These are phyloP conservation scores for Drosophila leontia DNA, from an alignment of 1,140 invertebrate genomes.

Conservation along the genomic window DNA sequence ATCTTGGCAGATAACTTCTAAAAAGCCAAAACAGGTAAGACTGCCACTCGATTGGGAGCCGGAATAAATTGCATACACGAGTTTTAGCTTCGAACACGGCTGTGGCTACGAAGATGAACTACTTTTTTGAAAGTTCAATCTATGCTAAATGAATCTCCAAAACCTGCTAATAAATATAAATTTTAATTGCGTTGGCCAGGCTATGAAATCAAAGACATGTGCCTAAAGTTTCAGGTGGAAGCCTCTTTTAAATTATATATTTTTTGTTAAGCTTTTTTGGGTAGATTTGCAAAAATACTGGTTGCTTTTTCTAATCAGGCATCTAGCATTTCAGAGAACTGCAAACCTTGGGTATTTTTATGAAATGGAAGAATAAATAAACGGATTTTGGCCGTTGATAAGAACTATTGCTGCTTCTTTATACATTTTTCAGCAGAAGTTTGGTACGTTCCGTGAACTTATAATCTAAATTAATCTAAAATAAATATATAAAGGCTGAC, in stretches of 20 bases:
- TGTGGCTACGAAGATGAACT: slow-evolving; percentile 38
- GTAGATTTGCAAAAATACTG: background rate
- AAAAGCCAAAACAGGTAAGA: slow-evolving; percentile 42
- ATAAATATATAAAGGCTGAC: background rate
- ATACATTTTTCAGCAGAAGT: background rate
- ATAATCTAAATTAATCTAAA: background rate
- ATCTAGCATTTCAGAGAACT: slow-evolving; percentile 5
- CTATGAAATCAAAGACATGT: slow-evolving; percentile 11
- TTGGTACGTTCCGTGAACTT: background rate
- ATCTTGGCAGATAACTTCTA: slow-evolving; percentile 30
- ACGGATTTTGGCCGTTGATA: background rate
- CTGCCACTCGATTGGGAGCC: slow-evolving; percentile 21
- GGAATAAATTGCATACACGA: slow-evolving; percentile 50
- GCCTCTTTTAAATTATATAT: slow-evolving; percentile 5
- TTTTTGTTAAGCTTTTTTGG: background rate
- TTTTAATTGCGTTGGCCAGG: slow-evolving; percentile 17
- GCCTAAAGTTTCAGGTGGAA: slow-evolving; percentile 7
- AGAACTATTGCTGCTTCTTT: background rate
- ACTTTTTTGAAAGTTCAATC: slow-evolving; percentile 26
- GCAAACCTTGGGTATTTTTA: background rate
- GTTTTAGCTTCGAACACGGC: background rate
- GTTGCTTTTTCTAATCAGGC: background rate
- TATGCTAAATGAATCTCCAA: slow-evolving; percentile 37
- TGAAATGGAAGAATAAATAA: background rate
- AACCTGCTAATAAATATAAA: slow-evolving; percentile 34